phyloP scores from a whole-genome alignment of 2,113 vertebrate species.

The Nesospiza acunhae region DNA sequence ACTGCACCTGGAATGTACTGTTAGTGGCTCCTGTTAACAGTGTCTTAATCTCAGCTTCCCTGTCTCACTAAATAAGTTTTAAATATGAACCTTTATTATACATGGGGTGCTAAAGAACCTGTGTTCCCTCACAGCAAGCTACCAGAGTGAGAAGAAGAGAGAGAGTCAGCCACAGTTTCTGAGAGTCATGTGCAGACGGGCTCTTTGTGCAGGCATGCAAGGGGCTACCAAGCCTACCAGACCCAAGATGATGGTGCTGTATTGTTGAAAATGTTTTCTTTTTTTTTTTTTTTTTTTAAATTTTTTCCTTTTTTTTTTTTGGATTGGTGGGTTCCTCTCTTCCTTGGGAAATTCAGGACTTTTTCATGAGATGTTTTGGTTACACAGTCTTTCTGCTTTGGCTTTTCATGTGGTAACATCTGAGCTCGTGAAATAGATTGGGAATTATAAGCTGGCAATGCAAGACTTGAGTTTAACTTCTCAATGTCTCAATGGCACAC shows the following conservation, averaged over 20 bases:
- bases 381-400: background rate
- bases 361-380: background rate
- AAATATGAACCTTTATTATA: background rate
- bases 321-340: background rate
- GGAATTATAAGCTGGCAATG: background rate
- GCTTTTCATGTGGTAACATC: background rate
- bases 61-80: background rate
- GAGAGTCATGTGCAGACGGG: accelerated
- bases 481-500: background rate
- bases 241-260: background rate
- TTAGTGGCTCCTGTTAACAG: background rate
- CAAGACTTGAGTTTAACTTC: background rate
- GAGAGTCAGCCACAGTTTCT: background rate
- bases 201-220: background rate
- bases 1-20: background rate
- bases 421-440: background rate
- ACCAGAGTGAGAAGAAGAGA: background rate
- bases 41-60: background rate
- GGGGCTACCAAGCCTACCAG: background rate
- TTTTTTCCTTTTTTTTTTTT: background rate
- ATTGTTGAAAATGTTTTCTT: background rate
- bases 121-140: background rate
- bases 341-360: background rate
- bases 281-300: too few species aligned
- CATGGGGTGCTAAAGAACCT: background rate